phyloP scores from a whole-genome alignment of 2,888 invertebrate genomes.

The Drosophila flavopinicola region DNA sequence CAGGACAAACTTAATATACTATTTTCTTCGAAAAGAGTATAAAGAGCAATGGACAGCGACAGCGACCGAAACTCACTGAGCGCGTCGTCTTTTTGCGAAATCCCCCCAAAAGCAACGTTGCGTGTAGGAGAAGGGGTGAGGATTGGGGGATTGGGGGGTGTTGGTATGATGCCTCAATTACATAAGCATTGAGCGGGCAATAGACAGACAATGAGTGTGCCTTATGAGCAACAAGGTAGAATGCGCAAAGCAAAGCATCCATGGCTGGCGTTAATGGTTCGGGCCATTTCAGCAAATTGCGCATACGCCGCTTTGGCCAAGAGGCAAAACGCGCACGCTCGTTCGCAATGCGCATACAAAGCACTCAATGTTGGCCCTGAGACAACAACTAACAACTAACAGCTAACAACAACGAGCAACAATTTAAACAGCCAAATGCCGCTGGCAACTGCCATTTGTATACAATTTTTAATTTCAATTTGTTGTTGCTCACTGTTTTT shows the following conservation, averaged over 20 bases:
- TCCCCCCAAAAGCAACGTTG: slow-evolving; percentile 55
- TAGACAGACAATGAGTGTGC: slow-evolving; percentile 56
- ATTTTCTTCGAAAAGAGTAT: too few relatives aligned
- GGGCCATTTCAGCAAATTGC: slow-evolving; percentile 65
- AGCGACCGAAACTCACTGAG: slow-evolving; percentile 37
- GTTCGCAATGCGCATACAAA: slow-evolving; percentile 64
- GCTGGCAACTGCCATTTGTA: slow-evolving; percentile 48
- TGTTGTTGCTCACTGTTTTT: slow-evolving; percentile 17
- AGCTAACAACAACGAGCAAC: slow-evolving; percentile 23
- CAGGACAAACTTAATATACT: too few relatives aligned
- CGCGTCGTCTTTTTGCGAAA: slow-evolving; percentile 54
- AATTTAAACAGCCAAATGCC: slow-evolving; percentile 44
- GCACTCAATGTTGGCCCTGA: slow-evolving; percentile 63
- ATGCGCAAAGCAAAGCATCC: slow-evolving; percentile 59
- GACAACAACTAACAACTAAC: slow-evolving; percentile 20
- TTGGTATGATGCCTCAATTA: slow-evolving; percentile 53
- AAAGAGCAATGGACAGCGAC: slow-evolving; percentile 18
- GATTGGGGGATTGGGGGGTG: background rate
- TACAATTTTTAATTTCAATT: slow-evolving; percentile 54
- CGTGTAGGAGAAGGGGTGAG: slow-evolving; percentile 28
- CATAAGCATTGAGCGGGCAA: slow-evolving; percentile 50
- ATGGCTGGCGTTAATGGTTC: slow-evolving; percentile 41
- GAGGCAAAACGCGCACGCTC: slow-evolving; percentile 12
- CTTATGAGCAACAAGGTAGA: slow-evolving; percentile 23
- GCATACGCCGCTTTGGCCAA: slow-evolving; percentile 63